These are phyloP conservation scores for Clarias pachynema DNA, from an alignment of 2,797 vertebrate genomes.

Conservation along the genomic window DNA sequence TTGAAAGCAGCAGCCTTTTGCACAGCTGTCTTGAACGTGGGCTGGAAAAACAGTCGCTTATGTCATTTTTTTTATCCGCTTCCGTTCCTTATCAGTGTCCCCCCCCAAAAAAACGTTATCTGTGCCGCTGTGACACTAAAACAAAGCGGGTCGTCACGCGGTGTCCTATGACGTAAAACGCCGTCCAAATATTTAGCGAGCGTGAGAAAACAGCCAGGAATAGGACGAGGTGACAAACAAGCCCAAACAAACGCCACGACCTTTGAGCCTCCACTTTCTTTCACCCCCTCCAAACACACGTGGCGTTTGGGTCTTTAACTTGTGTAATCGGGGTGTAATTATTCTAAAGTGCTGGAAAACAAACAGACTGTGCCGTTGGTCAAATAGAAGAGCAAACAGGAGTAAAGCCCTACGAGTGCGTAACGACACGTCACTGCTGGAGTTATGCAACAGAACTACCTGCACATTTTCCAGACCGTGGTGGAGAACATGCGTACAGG, in stretches of 20 bases:
- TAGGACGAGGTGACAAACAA: conserved; percentile 11
- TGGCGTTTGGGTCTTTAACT: conserved; percentile 1
- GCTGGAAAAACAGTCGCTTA: conserved; percentile 16
- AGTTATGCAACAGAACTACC: not conserved
- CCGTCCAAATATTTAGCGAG: conserved; percentile 49
- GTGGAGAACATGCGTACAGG: not conserved
- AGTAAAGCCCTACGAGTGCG: not conserved
- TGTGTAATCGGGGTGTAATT: conserved; percentile 40
- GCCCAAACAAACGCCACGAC: not conserved
- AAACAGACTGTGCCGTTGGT: conserved; percentile 18
- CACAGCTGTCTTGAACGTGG: conserved; percentile 14
- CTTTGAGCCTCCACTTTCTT: not conserved
- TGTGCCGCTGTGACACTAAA: conserved; percentile 26
- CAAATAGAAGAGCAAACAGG: not conserved
- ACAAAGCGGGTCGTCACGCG: conserved; percentile 50
- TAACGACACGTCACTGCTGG: not conserved
- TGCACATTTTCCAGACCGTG: not conserved
- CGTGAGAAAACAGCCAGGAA: conserved; percentile 39
- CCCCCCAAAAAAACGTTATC: conserved; percentile 26
- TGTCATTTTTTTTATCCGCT: conserved; percentile 24
- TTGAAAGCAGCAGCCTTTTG: conserved; percentile 7
- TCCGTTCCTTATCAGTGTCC: conserved; percentile 12
- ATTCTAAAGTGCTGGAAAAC: conserved; percentile 25
- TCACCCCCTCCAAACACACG: not conserved
- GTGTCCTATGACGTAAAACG: conserved; percentile 40